These are phyloP conservation scores for Grapholita molesta DNA, from an alignment of 1,140 invertebrate species.

Conservation along the genomic window DNA sequence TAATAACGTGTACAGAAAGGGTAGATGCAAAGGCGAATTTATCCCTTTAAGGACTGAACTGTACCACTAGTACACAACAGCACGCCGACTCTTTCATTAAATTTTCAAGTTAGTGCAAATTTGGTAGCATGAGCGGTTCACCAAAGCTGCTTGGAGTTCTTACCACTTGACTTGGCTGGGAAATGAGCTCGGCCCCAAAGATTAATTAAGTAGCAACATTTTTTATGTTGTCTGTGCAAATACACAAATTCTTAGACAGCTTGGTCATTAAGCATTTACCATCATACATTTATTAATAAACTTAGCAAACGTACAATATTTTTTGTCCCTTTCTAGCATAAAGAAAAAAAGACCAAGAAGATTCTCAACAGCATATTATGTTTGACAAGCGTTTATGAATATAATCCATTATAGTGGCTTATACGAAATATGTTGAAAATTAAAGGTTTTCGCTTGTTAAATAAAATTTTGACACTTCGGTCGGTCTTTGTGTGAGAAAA, in stretches of 20 bases:
- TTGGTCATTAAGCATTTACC: too few species aligned
- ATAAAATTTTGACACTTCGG: neutral
- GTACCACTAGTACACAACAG: constrained; percentile 10
- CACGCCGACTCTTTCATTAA: constrained; percentile 59
- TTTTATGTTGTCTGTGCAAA: neutral
- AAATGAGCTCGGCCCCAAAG: neutral
- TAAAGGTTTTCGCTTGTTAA: neutral
- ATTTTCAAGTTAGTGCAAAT: constrained; percentile 62
- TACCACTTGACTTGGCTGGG: constrained; percentile 10
- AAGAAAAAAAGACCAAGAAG: too few species aligned
- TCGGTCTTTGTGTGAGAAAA: neutral
- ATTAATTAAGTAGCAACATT: neutral
- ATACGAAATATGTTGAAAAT: neutral
- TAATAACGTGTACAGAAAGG: too few species aligned
- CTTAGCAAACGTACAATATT: too few species aligned
- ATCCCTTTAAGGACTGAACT: neutral
- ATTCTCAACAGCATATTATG: too few species aligned
- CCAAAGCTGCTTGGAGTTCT: constrained; percentile 33
- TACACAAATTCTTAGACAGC: too few species aligned
- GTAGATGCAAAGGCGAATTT: too few species aligned
- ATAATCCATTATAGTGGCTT: too few species aligned
- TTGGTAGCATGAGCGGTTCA: constrained; percentile 55
- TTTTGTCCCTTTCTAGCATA: too few species aligned
- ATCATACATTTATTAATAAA: too few species aligned
- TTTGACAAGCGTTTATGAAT: too few species aligned